Evolutionary conservation across 1,140 invertebrate genomes (phyloP), one percentile per base, ranked within the genome.

Genomic region (Drosophila kohkoa): DNA sequence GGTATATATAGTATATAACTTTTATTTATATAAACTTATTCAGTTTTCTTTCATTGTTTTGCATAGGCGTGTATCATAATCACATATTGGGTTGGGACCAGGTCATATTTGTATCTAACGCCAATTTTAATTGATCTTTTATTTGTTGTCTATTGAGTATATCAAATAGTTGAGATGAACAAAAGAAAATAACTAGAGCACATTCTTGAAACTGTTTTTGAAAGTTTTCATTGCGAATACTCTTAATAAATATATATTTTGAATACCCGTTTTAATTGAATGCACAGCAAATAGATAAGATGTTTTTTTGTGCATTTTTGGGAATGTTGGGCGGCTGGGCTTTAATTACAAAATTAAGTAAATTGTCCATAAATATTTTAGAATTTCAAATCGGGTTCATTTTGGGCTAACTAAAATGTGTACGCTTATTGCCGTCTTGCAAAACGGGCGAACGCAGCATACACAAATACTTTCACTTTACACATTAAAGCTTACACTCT

Each of bases 261-360:
- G 62, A 72, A 66, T 43, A 58, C 13, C 41, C 60, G 60, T 63
- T 51, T 63, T 66, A n/a, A 62, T 59, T 15, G 10, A 25, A 52
- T 70, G 55, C 45, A 38, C 49, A 32, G 30, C 35, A 58, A 48
- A 57, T 32, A 41, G 10, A 58, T 1, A 58, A 5, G 8, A 1
- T 38, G 7, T 38, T 28, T 28, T 57, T 49, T 60, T 46, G 54
- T 72, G 62, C n/a, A 54, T 60, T 55, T 60, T 45, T 69, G 77
- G 68, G 68, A 71, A 71, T 75, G 76, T 79, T 25, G 68, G 67
- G 38, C 55, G 65, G 45, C 65, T 48, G 30, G 55, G 57, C 20
- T 72, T 41, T 62, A 52, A 55, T 52, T 80, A 78, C 52, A 80
- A 80, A 83, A 78, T 87, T 88, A 87, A 89, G 83, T 89, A 88